These are phyloP conservation scores for Hyperopisus bebe DNA, from an alignment of 2,113 vertebrate species.

Conservation along the genomic window DNA sequence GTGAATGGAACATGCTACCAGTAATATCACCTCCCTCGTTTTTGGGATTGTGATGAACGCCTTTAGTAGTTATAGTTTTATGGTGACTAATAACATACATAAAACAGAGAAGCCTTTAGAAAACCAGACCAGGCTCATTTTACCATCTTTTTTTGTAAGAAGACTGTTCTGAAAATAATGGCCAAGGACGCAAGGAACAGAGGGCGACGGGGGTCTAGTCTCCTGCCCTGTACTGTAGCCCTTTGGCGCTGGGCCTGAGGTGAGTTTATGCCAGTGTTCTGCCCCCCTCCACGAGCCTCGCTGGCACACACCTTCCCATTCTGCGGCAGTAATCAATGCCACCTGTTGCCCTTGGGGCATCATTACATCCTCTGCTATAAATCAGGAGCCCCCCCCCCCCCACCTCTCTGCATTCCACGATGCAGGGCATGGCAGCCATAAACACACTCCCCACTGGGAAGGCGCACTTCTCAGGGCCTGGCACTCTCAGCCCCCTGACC, in stretches of 20 bases:
- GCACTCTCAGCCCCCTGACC: slow-evolving; percentile 36
- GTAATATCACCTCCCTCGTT: neutral
- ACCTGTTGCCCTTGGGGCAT: slow-evolving; percentile 57
- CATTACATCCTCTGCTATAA: slow-evolving; percentile 46
- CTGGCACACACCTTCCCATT: slow-evolving; percentile 28
- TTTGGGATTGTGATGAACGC: neutral
- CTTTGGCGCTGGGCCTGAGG: slow-evolving; percentile 3
- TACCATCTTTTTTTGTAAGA: neutral
- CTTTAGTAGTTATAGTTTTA: neutral
- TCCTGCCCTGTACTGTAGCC: slow-evolving; percentile 1
- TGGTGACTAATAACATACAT: neutral
- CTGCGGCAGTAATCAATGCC: slow-evolving; percentile 55
- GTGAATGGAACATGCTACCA: neutral
- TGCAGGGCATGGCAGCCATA: slow-evolving; percentile 33
- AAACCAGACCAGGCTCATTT: neutral
- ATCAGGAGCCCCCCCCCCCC: slow-evolving; percentile 21
- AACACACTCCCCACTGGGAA: slow-evolving; percentile 22
- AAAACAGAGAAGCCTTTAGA: neutral
- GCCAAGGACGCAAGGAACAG: neutral
- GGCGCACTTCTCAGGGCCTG: slow-evolving; percentile 42
- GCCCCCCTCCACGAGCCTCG: neutral
- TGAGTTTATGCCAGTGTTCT: neutral
- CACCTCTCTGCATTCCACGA: neutral
- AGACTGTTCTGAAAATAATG: neutral
- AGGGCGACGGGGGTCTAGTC: neutral